These are phyloP conservation scores for Scolopax bukidnonensis DNA, from an alignment of 2,797 vertebrate genomes.

Conservation along the genomic window DNA sequence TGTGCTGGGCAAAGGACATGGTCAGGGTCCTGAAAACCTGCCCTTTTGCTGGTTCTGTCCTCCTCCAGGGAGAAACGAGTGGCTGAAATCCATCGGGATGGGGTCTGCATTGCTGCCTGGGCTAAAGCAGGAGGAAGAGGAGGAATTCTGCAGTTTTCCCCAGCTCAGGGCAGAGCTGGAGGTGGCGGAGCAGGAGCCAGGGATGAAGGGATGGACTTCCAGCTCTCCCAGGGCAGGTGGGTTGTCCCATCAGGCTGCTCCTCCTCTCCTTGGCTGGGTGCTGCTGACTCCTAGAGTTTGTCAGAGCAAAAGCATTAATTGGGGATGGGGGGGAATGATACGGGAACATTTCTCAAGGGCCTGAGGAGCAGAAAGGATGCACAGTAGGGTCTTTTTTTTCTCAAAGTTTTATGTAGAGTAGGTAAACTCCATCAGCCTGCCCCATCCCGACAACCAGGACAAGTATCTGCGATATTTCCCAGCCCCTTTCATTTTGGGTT, in stretches of 20 bases:
- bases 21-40: neutral
- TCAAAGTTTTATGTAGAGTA: neutral
- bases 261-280: rapidly evolving
- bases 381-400: rapidly evolving
- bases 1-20: neutral
- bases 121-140: neutral
- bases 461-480: slow-evolving; percentile 59
- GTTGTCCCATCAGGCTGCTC: rapidly evolving
- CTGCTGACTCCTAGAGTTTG: rapidly evolving
- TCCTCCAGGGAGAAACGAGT: rapidly evolving
- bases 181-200: neutral
- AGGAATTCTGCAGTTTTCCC: neutral
- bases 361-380: neutral
- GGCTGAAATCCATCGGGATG: neutral
- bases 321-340: neutral
- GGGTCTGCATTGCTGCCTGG: neutral
- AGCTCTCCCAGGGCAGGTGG: rapidly evolving
- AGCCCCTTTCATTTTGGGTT: slow-evolving; percentile 64
- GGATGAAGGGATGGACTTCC: neutral
- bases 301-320: rapidly evolving
- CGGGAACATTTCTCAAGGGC: neutral
- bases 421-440: slow-evolving; percentile 65
- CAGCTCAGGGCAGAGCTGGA: neutral
- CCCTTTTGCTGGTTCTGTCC: neutral
- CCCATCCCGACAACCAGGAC: slow-evolving; percentile 67